phyloP scores from a whole-genome alignment of 2,888 invertebrate species.

The Pyrgus malvae region DNA sequence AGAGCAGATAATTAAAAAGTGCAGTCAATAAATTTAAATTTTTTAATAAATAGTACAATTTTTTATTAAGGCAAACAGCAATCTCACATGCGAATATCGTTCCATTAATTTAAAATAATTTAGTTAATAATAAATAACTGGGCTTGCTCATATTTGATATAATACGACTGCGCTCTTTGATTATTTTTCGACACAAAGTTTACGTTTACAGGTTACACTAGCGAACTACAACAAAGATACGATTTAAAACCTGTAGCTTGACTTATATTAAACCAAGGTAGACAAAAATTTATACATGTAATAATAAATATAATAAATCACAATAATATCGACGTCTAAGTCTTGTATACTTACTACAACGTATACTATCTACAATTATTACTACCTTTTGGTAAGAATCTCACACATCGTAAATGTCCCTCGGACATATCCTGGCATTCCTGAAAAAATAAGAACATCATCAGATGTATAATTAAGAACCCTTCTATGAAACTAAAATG shows the following conservation, averaged over 20 bases:
- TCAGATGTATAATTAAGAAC: background rate
- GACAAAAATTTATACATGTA: constrained; percentile 26
- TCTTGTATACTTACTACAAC: constrained; percentile 26
- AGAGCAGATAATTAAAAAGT: background rate
- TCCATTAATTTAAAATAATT: no score
- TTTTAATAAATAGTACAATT: no score
- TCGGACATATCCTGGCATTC: constrained; percentile 35
- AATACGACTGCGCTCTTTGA: no score
- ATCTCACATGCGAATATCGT: no score
- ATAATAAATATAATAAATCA: constrained; percentile 30
- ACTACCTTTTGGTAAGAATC: constrained; percentile 27
- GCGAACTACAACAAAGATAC: constrained; percentile 6
- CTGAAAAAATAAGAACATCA: constrained; percentile 35
- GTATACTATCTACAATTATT: constrained; percentile 20
- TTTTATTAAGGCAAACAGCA: no score
- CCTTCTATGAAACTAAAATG: background rate
- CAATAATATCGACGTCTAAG: constrained; percentile 32
- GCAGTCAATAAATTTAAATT: no score
- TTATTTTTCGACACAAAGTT: no score
- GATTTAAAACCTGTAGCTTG: background rate
- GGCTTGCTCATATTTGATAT: no score
- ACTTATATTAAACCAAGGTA: background rate
- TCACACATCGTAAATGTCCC: constrained; percentile 41
- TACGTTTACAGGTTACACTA: background rate
- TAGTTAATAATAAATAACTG: no score